phyloP scores from a whole-genome alignment of 2,113 vertebrate genomes.

The Bubo bubo region DNA sequence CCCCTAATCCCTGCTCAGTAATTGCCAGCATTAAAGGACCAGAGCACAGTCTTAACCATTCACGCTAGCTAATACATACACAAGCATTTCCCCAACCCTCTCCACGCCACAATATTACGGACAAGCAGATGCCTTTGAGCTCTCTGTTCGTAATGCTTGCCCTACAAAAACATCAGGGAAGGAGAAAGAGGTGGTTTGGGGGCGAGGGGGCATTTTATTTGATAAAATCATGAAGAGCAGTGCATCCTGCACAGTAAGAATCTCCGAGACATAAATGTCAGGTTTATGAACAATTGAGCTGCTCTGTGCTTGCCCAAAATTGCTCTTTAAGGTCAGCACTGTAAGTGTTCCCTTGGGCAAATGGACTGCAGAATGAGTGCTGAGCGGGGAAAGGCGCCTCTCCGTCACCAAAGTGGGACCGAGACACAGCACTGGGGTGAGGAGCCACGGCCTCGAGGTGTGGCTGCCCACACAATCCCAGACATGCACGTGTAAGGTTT shows the following conservation, averaged over 20 bases:
- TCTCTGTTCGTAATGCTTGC: background rate
- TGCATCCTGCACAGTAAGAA: constrained; percentile 44
- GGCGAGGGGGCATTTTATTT: constrained; percentile 56
- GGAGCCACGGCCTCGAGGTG: background rate
- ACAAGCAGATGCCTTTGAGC: background rate
- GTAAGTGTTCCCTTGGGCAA: constrained; percentile 51
- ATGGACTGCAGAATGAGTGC: background rate
- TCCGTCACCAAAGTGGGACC: background rate
- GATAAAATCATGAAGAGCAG: constrained; percentile 73
- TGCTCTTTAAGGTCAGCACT: constrained; percentile 75
- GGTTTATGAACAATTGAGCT: constrained; percentile 77
- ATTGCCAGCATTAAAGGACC: constrained; percentile 35
- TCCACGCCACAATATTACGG: rapidly evolving
- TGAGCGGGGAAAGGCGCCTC: background rate
- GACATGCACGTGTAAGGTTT: rapidly evolving
- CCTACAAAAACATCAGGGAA: constrained; percentile 14
- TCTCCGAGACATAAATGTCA: constrained; percentile 75
- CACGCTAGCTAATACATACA: background rate
- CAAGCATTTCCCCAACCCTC: background rate
- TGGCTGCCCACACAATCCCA: background rate
- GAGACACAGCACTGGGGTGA: rapidly evolving
- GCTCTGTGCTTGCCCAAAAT: constrained; percentile 66
- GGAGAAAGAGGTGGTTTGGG: background rate
- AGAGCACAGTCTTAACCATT: background rate
- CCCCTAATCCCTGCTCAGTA: constrained; percentile 21